Evolutionary conservation across 2,888 invertebrate species (phyloP), one percentile per base, ranked within the genome.

Genomic region (Ligdia adustata): DNA sequence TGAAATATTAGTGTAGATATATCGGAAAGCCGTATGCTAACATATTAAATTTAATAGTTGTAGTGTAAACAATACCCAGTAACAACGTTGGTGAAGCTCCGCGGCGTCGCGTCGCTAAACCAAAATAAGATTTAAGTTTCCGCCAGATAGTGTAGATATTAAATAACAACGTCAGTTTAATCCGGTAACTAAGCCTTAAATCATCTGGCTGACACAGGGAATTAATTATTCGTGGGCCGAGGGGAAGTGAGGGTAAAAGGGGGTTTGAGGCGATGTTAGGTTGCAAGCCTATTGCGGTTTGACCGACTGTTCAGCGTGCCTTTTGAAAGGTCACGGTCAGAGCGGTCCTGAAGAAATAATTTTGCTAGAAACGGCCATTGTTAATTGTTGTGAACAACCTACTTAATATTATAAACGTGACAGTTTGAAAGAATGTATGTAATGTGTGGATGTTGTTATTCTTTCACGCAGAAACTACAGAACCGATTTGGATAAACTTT

Each of bases 171-270:
- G 27, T 45, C 39, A 29, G 39, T 34, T 15, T 40, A 46, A 46
- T 29, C 46, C 27, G 18, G 15, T 39, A 27, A 40, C 34, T 45
- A 29, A 22, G 37, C 31, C 18, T 39, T 52, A 46, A 47, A 52
- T 52, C 52, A 47, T 52, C 39, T 22, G 11, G 22, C 42, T 47
- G 46, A 43, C 46, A 31, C 39, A 15, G 18, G 15, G 35, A 40
- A 52, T 52, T 52, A 52, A 52, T 52, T 52, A 52, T 52, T 52
- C 52, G 35, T 16, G 18, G 14, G 11, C 20, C 18, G 20, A 16
- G 22, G 22, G 22, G 4, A 6, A 22, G 7, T 4, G 6, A 22
- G 22, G 34, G 26, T 4, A 33, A 7, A 12, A 22, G 26, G 26
- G 26, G 35, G 15, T 15, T 14, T 4, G 34, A 9, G 9, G n/a